Percentiles rank a stretch among this genome's conserved stretches.
Conservation (phyloP, 35 echinoderm and acorn worm genomes). For the Hemicentrotus pulcherrimus region DNA sequence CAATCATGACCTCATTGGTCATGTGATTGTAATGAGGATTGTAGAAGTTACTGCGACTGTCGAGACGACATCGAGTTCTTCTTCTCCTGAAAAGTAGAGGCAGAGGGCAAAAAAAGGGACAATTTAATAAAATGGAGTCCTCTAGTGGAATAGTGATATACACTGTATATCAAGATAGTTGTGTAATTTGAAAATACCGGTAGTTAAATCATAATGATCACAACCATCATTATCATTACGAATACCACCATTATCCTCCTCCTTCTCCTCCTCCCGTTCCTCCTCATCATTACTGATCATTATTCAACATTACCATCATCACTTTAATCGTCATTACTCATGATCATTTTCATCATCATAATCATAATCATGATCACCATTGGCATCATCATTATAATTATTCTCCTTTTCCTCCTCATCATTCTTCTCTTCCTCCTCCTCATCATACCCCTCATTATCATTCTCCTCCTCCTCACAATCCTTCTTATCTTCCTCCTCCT, state of each 20-base stretch:
- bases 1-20: slow-evolving; percentile 69
- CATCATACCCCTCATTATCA: neutral
- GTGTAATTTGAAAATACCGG: neutral
- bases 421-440: neutral
- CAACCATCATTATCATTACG: neutral
- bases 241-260: no score
- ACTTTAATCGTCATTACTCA: no score
- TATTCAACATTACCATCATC: no score
- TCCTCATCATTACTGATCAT: no score
- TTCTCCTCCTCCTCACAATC: neutral
- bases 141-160: neutral
- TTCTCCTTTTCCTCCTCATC: neutral
- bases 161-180: neutral
- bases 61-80: slow-evolving; percentile 38
- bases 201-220: neutral
- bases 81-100: slow-evolving; percentile 30
- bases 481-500: neutral
- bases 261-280: no score
- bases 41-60: slow-evolving; percentile 50
- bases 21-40: slow-evolving; percentile 62
- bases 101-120: neutral
- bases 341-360: neutral
- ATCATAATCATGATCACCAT: neutral
- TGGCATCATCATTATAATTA: neutral
- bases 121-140: neutral